Evolutionary conservation across 1,140 invertebrate genomes (phyloP), one percentile per base, ranked within the genome.

Genomic region (Lasaia peninsularis): DNA sequence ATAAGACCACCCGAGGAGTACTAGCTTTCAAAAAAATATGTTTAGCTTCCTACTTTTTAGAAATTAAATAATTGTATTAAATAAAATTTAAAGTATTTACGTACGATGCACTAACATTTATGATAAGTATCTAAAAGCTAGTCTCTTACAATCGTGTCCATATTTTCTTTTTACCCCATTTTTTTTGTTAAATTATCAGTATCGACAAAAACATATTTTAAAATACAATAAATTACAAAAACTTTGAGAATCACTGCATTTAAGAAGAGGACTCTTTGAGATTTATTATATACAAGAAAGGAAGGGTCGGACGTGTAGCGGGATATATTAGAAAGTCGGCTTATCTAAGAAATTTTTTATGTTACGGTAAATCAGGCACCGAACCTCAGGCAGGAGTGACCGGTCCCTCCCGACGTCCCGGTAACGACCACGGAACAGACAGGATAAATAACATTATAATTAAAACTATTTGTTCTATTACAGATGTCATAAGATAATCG

Each of bases 231-330:
- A 16, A 21, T 58, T 60, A 31, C 20, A 20, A 35, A 66, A 70
- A 75, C 55, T 64, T 86, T 85, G 80, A 67, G 68, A 21, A 70
- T 62, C 73, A 40, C 62, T 76, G 73, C 40, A 11, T 63, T 67
- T 71, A 65, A 74, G 70, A 72, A 77, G 76, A 75, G 75, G 78
- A 76, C 75, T 79, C 72, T 69, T 81, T 75, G 84, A 87, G 81
- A 87, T 87, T 87, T 87, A 87, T 87, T 87, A 81, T 81, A 71
- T 78, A 84, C 76, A 85, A 79, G 80, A 77, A 80, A 80, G 73
- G 65, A 72, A 75, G 73, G 76, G 60, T 63, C 73, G 69, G 59
- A 60, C 60, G 60, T 72, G 67, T 71, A 74, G 71, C 61, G 71
- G 71, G 73, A 71, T 83, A 76, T 85, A 85, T 82, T 87, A 87